Percentiles rank a stretch among this genome's conserved stretches.
These are phyloP conservation scores for Lapara coniferarum DNA, from an alignment of 2,888 invertebrate species.

Conservation along the genomic window DNA sequence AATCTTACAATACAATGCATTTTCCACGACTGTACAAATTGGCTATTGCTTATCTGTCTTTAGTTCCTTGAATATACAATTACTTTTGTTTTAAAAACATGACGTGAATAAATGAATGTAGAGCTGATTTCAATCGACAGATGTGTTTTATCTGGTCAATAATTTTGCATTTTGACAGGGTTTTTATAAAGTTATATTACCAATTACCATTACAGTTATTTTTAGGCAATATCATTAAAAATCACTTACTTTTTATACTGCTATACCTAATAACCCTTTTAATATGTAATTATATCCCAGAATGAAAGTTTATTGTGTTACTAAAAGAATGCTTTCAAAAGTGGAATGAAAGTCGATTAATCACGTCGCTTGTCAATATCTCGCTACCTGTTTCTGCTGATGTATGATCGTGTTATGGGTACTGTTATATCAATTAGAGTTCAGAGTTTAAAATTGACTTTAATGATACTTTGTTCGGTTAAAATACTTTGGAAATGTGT, in stretches of 20 bases:
- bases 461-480: neutral
- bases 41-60: slow-evolving; percentile 20
- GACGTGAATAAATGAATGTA: no score
- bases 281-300: neutral
- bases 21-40: slow-evolving; percentile 21
- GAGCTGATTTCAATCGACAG: neutral
- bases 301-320: neutral
- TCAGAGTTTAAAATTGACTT: neutral
- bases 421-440: neutral
- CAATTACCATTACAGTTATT: no score
- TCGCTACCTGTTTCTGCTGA: neutral
- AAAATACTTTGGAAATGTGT: no score
- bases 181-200: no score
- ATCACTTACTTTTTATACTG: no score
- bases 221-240: no score
- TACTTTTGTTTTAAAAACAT: neutral
- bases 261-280: no score
- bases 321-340: neutral
- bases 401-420: neutral
- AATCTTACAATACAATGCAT: slow-evolving; percentile 20
- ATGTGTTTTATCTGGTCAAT: no score
- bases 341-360: neutral
- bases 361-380: neutral
- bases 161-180: no score
- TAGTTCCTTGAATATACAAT: slow-evolving; percentile 1